Evolutionary conservation across 2,797 vertebrate genomes (phyloP).

Genomic region (Enteromius radiatus): DNA sequence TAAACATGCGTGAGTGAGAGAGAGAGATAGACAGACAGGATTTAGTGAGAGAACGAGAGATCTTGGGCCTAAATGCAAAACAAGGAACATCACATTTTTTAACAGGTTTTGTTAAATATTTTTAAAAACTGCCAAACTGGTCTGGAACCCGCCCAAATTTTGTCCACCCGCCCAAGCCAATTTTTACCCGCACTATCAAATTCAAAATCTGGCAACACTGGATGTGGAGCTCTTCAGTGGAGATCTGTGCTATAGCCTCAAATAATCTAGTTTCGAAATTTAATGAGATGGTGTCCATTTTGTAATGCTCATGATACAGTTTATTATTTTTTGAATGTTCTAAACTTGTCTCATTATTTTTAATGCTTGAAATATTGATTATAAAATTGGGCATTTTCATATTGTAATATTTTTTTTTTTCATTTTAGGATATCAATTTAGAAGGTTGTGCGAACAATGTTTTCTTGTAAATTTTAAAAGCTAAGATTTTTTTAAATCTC

Average conservation of each 20-base stretch:
- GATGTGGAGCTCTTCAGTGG: too few species aligned
- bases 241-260: neutral
- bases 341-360: neutral
- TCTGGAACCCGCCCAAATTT: too few species aligned
- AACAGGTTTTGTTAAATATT: too few species aligned
- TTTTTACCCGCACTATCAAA: too few species aligned
- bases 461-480: neutral
- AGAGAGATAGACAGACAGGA: too few species aligned
- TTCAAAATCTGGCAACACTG: too few species aligned
- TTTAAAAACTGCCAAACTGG: too few species aligned
- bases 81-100: too few species aligned
- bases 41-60: too few species aligned
- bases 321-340: neutral
- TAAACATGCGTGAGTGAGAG: too few species aligned
- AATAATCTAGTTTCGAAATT: neutral
- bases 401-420: neutral
- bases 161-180: too few species aligned
- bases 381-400: neutral
- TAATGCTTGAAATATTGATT: neutral
- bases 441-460: neutral
- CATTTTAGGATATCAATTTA: neutral
- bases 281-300: neutral
- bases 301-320: neutral
- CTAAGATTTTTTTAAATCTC: neutral
- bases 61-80: too few species aligned